Evolutionary conservation across 2,888 invertebrate genomes (phyloP), one percentile per base, ranked within the genome.

Genomic region (Incurvaria masculella): DNA sequence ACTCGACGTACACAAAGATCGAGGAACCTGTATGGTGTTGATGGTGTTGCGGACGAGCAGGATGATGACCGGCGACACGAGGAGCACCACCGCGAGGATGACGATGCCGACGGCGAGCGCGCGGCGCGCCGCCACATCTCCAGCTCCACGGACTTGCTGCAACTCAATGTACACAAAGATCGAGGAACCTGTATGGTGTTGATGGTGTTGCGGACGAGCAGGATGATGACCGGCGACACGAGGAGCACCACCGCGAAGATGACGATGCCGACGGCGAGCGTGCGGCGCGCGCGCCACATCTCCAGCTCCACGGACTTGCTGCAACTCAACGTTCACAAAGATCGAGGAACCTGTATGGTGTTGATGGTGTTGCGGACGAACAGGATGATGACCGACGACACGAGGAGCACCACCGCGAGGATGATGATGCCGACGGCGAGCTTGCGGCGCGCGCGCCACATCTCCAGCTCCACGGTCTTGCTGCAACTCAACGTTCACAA

Each of bases 261-360:
- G 0, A 60, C 59, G 3, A 79, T 69, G 1, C 82, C 80, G 2
- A 80, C 61, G 1, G 64, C 68, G 2, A 79, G 61, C 0, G 72
- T 73, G 0, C 71, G 61, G 1, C 75, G 62, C 1, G 79, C 72
- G n/a, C 59, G 49, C 71, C 72, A 72, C 53, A 81, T 75, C 53
- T 82, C 81, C 1, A 60, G 55, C 6, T 60, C 59, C 4, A 79
- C 73, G n/a, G 76, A 67, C 21, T 65, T 62, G 49, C 81, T 82
- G 62, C 0, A 62, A 65, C n/a, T n/a, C n/a, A n/a, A n/a, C n/a
- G n/a, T n/a, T n/a, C n/a, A n/a, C n/a, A n/a, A n/a, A n/a, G n/a
- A n/a, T n/a, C n/a, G n/a, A n/a, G n/a, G n/a, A n/a, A 81, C 82
- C 74, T 83, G 80, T 57, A 83, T 80, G 1, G 81, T 83, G 45